phyloP scores from a whole-genome alignment of 2,797 vertebrate species.

The Bradypodion pumilum region DNA sequence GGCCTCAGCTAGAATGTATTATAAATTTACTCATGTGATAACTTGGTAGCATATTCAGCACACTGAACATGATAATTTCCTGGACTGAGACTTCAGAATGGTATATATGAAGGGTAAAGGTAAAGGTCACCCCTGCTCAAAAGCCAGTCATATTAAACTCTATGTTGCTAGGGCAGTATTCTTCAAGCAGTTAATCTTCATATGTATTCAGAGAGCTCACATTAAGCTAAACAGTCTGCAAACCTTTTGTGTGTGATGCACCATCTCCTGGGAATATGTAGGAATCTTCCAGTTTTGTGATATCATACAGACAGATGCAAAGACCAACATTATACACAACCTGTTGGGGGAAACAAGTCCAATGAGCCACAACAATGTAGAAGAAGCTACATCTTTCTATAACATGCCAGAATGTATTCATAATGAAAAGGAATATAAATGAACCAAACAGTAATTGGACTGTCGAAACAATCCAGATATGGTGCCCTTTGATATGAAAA shows the following conservation, averaged over 20 bases:
- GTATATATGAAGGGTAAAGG: not conserved
- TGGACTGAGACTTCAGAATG: not conserved
- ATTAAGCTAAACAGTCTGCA: constrained; percentile 2
- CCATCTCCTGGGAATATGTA: constrained; percentile 98
- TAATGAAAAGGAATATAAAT: not conserved
- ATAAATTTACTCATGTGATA: not conserved
- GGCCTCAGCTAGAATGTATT: no score
- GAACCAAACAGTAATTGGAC: not conserved
- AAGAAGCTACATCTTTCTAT: not conserved
- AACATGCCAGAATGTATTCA: not conserved
- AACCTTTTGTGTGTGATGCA: constrained; percentile 97
- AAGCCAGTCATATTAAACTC: no score
- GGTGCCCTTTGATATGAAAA: not conserved
- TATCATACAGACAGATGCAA: constrained; percentile 95
- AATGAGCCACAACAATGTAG: not conserved
- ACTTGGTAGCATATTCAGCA: not conserved
- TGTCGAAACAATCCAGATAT: not conserved
- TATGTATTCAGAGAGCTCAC: not conserved
- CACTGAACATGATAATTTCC: not conserved
- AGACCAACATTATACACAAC: constrained; percentile 96
- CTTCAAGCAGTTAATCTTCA: not conserved
- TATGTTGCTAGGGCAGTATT: not conserved
- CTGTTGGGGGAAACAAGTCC: constrained; percentile 66
- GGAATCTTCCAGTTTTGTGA: constrained; percentile 95
- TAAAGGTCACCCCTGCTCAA: no score